A percentile compares a stretch with the other conserved stretches of the same genome.
phyloP scores from a whole-genome alignment of 2,888 invertebrate species.

The Morpho helenor region DNA sequence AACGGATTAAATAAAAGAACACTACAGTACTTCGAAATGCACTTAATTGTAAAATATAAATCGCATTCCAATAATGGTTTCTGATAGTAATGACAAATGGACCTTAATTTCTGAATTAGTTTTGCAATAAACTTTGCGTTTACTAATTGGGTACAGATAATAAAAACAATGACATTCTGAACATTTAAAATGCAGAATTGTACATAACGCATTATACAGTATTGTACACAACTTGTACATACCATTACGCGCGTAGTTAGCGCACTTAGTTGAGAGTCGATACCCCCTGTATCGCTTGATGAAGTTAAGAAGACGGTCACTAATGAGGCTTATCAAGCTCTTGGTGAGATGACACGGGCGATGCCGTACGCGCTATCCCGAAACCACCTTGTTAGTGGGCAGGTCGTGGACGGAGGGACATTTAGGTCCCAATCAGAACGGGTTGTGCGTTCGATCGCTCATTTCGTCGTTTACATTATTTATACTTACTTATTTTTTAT shows the following conservation, averaged over 20 bases:
- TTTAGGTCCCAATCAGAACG: constrained; percentile 20
- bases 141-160: constrained; percentile 22
- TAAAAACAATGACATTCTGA: constrained; percentile 26
- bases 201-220: constrained; percentile 1
- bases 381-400: constrained; percentile 53
- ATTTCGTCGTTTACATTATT: constrained; percentile 11
- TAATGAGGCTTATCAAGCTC: constrained; percentile 69
- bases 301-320: constrained; percentile 57
- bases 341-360: constrained; percentile 60
- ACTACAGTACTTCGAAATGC: neutral
- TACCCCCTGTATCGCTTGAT: constrained; percentile 45
- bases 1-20: neutral
- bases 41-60: constrained; percentile 7
- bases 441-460: constrained; percentile 12
- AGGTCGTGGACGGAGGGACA: constrained; percentile 25
- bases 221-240: too few relatives aligned
- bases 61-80: constrained; percentile 5
- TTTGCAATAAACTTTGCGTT: constrained; percentile 13
- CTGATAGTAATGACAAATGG: constrained; percentile 7
- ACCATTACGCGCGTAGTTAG: constrained; percentile 18
- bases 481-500: constrained; percentile 2
- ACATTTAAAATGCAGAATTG: constrained; percentile 15
- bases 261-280: constrained; percentile 14
- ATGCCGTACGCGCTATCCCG: constrained; percentile 50
- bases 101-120: constrained; percentile 6